These are phyloP conservation scores for Chrysomela aeneicollis DNA, from an alignment of 2,888 invertebrate species.

Conservation along the genomic window DNA sequence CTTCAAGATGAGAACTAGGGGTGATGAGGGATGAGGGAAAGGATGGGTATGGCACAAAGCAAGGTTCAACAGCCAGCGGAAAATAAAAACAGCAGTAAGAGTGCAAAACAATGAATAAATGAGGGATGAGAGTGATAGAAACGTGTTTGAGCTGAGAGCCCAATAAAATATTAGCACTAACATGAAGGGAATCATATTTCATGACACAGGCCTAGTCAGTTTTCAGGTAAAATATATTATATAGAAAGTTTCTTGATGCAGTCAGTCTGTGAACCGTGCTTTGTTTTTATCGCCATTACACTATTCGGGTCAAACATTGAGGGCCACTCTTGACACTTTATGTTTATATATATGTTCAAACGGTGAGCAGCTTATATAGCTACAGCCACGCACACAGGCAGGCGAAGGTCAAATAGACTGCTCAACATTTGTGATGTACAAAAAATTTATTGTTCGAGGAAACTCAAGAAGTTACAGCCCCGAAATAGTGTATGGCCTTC, in stretches of 20 bases:
- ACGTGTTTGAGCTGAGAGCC: slow-evolving; percentile 59
- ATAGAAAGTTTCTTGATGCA: background rate
- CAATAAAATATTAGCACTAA: slow-evolving; percentile 53
- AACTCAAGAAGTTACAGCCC: slow-evolving; percentile 18
- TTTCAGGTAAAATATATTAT: too few species aligned
- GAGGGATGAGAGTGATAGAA: slow-evolving; percentile 37
- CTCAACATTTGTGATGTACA: background rate
- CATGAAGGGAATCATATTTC: too few species aligned
- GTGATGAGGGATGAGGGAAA: slow-evolving; percentile 38
- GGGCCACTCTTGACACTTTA: too few species aligned
- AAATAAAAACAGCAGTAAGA: slow-evolving; percentile 45
- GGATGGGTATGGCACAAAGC: slow-evolving; percentile 58
- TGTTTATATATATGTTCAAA: background rate
- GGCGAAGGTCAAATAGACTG: background rate
- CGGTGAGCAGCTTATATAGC: background rate
- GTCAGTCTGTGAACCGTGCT: slow-evolving; percentile 60
- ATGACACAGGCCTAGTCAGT: too few species aligned
- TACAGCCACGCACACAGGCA: background rate
- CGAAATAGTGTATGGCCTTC: slow-evolving; percentile 36
- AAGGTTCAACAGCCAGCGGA: slow-evolving; percentile 61
- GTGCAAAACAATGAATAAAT: slow-evolving; percentile 52
- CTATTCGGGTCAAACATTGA: background rate
- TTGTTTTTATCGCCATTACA: slow-evolving; percentile 44
- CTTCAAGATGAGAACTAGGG: slow-evolving; percentile 8
- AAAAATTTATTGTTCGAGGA: too few species aligned